Evolutionary conservation across 2,888 invertebrate species (phyloP), one percentile per base, ranked within the genome.

Genomic region (Apodemia mormo): DNA sequence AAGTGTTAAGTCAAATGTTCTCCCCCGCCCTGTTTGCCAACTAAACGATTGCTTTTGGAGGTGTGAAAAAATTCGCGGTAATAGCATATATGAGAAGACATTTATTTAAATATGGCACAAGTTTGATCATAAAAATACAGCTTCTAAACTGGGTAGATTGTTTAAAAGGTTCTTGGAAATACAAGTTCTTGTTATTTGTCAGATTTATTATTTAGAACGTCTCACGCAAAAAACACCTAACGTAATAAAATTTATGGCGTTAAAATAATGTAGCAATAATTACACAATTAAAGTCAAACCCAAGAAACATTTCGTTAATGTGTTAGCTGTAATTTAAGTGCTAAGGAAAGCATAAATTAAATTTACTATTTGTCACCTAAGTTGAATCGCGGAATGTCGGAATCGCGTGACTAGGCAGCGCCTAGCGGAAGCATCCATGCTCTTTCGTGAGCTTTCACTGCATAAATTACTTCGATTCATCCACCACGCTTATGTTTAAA

Each of bases 281-380:
- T 64, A 64, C 61, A 64, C 61, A 64, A 58, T 58, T 30, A 58
- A 64, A 64, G 61, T 64, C 33, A 7, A 64, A 64, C 61, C 70
- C 73, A 73, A 72, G 73, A 69, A 69, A 70, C 65, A 69, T 75
- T 74, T 69, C 73, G 72, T 67, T 72, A 73, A 77, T 82, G 83
- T 81, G 83, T 81, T 79, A 77, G 80, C 83, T 83, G 82, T 86
- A 84, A 87, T 86, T 83, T 82, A 81, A 81, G 79, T 78, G 83
- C 81, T 81, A 79, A 81, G 80, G 84, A 85, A 82, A 85, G 87
- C 88, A 88, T 89, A 88, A 89, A 89, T 90, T 89, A 85, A 84
- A 89, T 89, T 89, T 85, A 85, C 87, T 85, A 89, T 90, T 90
- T 90, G 89, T 90, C 90, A 89, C 89, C 86, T 88, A 80, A 77